Evolutionary conservation across 2,797 vertebrate species (phyloP).

Genomic region (Emydoidea blandingii): DNA sequence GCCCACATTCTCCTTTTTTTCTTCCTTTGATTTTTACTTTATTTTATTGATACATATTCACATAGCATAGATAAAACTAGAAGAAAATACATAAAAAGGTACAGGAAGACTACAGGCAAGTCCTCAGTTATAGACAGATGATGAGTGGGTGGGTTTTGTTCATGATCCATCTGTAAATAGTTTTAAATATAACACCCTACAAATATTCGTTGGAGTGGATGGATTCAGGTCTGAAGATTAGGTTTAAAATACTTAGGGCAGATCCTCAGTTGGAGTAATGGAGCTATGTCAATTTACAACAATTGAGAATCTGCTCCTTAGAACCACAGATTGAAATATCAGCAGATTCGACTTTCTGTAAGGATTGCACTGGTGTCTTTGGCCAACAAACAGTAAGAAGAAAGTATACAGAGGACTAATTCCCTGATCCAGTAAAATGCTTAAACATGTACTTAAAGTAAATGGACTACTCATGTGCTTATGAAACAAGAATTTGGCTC

Average conservation of each 20-base stretch:
- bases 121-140: conserved; percentile 43
- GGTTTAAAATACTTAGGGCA: conserved; percentile 34
- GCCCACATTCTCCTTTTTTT: neutral
- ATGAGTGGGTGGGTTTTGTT: conserved; percentile 76
- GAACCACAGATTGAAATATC: neutral
- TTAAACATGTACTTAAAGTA: neutral
- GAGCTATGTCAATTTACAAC: conserved; percentile 33
- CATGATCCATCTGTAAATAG: conserved; percentile 68
- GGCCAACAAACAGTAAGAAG: neutral
- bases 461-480: neutral
- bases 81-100: conserved; percentile 56
- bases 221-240: neutral
- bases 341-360: neutral
- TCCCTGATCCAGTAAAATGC: neutral
- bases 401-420: neutral
- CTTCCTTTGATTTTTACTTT: neutral
- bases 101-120: conserved; percentile 18
- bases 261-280: neutral
- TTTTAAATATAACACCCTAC: conserved; percentile 35
- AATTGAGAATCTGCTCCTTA: neutral
- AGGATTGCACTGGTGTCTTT: neutral
- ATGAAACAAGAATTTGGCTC: neutral
- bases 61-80: neutral
- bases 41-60: conserved; percentile 22
- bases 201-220: conserved; percentile 36